A percentile compares a stretch with the other conserved stretches of the same genome.
phyloP scores from a whole-genome alignment of 2,797 vertebrate genomes.

The Halcyon chelicuti region DNA sequence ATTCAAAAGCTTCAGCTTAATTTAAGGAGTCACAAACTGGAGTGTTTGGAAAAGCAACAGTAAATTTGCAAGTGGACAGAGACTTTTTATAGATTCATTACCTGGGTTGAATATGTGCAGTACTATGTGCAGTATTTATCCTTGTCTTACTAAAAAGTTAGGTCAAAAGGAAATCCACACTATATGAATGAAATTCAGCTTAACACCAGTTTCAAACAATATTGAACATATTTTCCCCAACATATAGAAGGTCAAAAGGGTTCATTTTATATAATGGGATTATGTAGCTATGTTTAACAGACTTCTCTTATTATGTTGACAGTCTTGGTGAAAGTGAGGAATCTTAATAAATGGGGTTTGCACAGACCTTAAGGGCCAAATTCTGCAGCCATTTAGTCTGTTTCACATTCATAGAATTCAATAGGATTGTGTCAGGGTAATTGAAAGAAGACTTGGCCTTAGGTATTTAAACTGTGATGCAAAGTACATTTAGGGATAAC shows the following conservation, averaged over 20 bases:
- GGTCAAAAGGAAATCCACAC: not conserved
- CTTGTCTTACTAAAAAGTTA: not conserved
- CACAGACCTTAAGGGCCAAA: not conserved
- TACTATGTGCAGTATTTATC: not conserved
- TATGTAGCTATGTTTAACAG: not conserved
- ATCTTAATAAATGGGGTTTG: not conserved
- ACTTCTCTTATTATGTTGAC: not conserved
- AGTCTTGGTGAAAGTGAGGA: not conserved
- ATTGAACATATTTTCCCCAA: not conserved
- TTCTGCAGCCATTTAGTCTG: not conserved
- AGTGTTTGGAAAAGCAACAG: not conserved
- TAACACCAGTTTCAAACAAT: not conserved
- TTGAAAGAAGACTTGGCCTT: not conserved
- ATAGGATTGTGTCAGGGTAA: not conserved
- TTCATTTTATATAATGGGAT: not conserved
- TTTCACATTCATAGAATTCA: not conserved
- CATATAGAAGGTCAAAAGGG: not conserved
- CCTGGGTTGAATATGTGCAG: not conserved
- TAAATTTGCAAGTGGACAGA: not conserved
- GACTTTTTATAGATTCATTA: not conserved
- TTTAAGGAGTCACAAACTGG: not conserved
- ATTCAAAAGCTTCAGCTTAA: not conserved
- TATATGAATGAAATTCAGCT: not conserved
- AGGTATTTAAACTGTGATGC: not conserved
- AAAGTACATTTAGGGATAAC: not conserved